Percentiles rank a stretch among this genome's conserved stretches.
phyloP scores from a whole-genome alignment of 2,113 vertebrate genomes.

The Oncorhynchus masou region DNA sequence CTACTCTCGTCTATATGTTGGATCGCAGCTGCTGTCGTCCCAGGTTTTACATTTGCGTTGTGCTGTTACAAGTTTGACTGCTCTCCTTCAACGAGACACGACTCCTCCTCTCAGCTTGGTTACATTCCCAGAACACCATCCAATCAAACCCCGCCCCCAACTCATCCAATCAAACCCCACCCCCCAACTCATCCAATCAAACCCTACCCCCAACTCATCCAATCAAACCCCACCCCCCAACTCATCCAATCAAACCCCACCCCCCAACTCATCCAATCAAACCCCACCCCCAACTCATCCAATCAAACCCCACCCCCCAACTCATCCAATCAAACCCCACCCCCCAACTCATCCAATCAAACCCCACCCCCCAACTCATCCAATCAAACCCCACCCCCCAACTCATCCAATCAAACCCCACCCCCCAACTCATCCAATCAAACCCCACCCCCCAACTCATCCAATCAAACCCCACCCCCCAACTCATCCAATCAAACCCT shows the following conservation, averaged over 20 bases:
- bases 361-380: too few relatives aligned
- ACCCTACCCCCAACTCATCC: too few relatives aligned
- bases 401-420: not conserved
- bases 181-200: too few relatives aligned
- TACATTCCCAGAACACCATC: not conserved
- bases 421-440: not conserved
- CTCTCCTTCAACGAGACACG: too few relatives aligned
- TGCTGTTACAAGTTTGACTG: not conserved
- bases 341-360: not conserved
- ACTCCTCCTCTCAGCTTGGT: slow-evolving; percentile 19
- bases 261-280: too few relatives aligned
- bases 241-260: too few relatives aligned
- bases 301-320: too few relatives aligned
- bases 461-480: too few relatives aligned
- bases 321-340: not conserved
- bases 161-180: not conserved
- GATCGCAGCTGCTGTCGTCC: not conserved
- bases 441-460: too few relatives aligned
- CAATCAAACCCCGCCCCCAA: not conserved
- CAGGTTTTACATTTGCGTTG: slow-evolving; percentile 10
- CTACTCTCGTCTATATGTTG: not conserved
- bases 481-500: not conserved
- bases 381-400: too few relatives aligned
- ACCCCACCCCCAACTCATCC: too few relatives aligned
- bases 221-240: too few relatives aligned